Base-by-base conservation (phyloP, 23 tunicate genomes). In the Trididemnum clinides region DNA sequence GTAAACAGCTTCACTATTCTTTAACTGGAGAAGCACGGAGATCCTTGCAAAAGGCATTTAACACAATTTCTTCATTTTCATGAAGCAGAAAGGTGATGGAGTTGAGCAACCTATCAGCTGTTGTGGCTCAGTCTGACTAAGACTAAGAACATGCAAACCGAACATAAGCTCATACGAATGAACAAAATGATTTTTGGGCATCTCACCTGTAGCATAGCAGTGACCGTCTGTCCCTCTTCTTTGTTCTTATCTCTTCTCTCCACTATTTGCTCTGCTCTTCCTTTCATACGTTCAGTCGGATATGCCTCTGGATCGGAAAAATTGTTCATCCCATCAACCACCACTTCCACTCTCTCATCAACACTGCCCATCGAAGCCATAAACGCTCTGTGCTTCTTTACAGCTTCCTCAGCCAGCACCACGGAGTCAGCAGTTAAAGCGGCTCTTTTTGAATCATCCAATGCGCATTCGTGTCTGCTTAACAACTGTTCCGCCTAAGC, bases 331-430 rank as follows among this genome's bases (percentile, higher is more conserved):
- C 84, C 85, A 79, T 70, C 57, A 7, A 89, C 70, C 39, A 94
- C 90, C 19, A 83, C 82, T 28, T 85, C 92, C n/a, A 94, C 88
- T 7, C 90, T 73, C 73, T 89, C 94, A 34, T 94, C 98, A 23
- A 76, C 89, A 22, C 91, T 77, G 0, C 90, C 88, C 94, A 94
- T 94, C 12, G 98, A 71, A 0, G 94, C 81, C 34, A 86, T 86
- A 51, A 94, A 94, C 72, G 94, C 88, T 64, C 89, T 94, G 66
- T 94, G 94, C 33, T 89, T 89, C 82, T 94, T 94, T 77, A 89
- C 51, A 0, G 79, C 82, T 21, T 89, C 98, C 33, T 94, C 98
- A 7, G 98, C 98, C 0, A 59, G 50, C 33, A 89, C 98, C 1
- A 92, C 90, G 15, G 88, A 44, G 0, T 81, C 70, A 23, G 64